These are phyloP conservation scores for Rhinoraja longicauda DNA, from an alignment of 2,797 vertebrate genomes.

Conservation along the genomic window DNA sequence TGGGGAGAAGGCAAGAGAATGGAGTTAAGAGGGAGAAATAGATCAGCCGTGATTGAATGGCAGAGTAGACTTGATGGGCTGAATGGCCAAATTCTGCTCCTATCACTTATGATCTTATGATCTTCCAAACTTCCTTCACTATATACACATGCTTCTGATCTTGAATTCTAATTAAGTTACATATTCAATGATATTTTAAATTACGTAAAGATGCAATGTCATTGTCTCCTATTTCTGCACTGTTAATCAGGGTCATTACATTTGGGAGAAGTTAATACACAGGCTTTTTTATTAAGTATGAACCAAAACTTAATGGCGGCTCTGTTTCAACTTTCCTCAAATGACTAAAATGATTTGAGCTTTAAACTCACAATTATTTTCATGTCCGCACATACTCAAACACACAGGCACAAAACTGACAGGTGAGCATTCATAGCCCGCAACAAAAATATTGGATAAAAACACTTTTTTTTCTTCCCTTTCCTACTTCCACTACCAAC, in stretches of 20 bases:
- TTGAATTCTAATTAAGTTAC: neutral
- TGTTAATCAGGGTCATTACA: neutral
- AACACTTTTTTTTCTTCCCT: no score
- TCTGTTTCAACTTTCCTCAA: neutral
- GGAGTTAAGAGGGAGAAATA: no score
- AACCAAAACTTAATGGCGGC: neutral
- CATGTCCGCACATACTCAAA: neutral
- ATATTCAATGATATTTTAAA: neutral
- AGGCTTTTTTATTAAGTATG: neutral
- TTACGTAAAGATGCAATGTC: neutral
- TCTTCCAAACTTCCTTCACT: neutral
- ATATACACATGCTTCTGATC: neutral
- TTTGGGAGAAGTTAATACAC: neutral
- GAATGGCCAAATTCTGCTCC: no score
- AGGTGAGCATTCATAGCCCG: neutral
- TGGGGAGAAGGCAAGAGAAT: no score
- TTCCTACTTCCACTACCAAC: no score
- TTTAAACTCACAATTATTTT: neutral
- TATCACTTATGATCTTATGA: no score
- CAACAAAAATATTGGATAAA: neutral
- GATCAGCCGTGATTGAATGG: no score
- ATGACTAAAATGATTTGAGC: neutral
- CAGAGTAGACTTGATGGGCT: no score
- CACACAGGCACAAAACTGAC: neutral
- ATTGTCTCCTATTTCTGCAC: no score